Base-by-base conservation (phyloP, 2,113 vertebrate species). In the Pseudonaja textilis region DNA sequence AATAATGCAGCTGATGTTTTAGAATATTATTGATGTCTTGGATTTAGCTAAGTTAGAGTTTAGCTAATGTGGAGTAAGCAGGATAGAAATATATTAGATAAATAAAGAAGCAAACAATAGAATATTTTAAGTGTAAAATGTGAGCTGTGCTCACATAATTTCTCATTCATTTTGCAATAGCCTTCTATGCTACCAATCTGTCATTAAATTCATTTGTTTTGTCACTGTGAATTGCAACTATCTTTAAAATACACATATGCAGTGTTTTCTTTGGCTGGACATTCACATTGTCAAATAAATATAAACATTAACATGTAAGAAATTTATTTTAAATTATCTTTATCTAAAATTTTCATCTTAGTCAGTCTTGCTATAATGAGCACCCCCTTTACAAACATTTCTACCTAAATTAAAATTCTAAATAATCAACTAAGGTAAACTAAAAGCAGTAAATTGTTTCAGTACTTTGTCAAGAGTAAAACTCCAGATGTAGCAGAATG, bases 311-410 rank as follows among this genome's bases (percentile, higher is more conserved):
- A 87, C 69, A 50, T 92, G 87, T 59, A 93, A 59, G 93, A 89
- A 61, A 61, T 61, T 26, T 26, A 26, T 61, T 9, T 61, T 61
- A 10, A 61, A 61, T 26, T 61, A 61, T 26, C 25, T 10, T 26
- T 61, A 61, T 3, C 25, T 61, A 61, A 61, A 61, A 61, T 61
- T 93, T 74, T 85, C 16, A 34, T 90, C 93, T 2, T 2, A 88
- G 34, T 94, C 74, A 34, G 11, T 85, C 88, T 94, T 74, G 87
- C 85, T 89, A 90, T 45, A 96, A 94, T 96, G 93, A 95, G 69
- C 26, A 88, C 25, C 87, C 61, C 88, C 47, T 94, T 96, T 93
- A 94, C 52, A 93, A 93, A 91, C 69, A 93, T 56, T 86, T 59
- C 54, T 87, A 91, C 91, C 94, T 90, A 94, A 18, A 69, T 45